Conservation (phyloP, 2,797 vertebrate genomes). For the Potorous gilbertii region DNA sequence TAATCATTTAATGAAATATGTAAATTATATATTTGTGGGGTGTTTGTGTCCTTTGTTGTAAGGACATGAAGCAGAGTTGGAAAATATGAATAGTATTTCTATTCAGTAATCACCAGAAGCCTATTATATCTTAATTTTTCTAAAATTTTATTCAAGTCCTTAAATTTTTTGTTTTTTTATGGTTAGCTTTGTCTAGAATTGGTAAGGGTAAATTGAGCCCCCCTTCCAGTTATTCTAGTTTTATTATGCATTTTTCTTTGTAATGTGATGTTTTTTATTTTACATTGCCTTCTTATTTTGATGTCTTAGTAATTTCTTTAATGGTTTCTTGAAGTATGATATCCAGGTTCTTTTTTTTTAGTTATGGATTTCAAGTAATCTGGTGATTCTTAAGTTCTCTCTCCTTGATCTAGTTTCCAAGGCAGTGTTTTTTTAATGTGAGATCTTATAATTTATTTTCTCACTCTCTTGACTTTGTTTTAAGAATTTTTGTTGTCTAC, state of each 20-base stretch:
- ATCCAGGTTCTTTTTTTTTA: not conserved
- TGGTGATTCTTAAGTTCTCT: not conserved
- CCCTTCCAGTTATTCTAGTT: not conserved
- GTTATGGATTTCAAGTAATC: not conserved
- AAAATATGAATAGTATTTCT: not conserved
- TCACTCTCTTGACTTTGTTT: not conserved
- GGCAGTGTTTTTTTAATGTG: not conserved
- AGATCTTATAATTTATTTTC: not conserved
- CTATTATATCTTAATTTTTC: not conserved
- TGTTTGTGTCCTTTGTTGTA: not conserved
- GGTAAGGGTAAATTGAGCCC: not conserved
- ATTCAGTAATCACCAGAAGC: not conserved
- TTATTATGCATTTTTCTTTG: not conserved
- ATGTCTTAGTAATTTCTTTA: not conserved
- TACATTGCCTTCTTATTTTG: not conserved
- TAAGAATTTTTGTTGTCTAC: not conserved
- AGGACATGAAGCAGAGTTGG: not conserved
- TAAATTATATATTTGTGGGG: not conserved
- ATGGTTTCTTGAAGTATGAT: not conserved
- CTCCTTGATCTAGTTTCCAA: not conserved
- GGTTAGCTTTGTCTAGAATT: not conserved
- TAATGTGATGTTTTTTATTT: not conserved
- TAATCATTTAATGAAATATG: not conserved
- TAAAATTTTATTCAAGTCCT: not conserved
- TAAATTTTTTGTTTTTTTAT: not conserved